Percentiles rank a stretch among this genome's conserved stretches.
Evolutionary conservation across 2,888 invertebrate genomes (phyloP).

Genomic region (Alviniconcha strummeri): DNA sequence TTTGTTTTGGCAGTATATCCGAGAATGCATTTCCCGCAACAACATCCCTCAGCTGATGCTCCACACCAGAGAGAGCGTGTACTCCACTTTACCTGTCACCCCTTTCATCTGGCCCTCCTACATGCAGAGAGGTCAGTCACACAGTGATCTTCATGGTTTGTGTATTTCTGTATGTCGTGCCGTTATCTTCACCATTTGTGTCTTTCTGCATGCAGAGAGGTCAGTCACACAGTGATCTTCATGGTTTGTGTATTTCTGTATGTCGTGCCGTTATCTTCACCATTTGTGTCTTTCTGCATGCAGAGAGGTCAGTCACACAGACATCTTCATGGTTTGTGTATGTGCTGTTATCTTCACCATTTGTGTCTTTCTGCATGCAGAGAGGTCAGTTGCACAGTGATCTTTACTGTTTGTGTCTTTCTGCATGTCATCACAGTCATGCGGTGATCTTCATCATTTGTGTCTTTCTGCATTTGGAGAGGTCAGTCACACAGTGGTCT

Average conservation of each 20-base stretch:
- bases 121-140: constrained; percentile 62
- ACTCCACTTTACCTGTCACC: constrained; percentile 71
- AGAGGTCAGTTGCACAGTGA: neutral
- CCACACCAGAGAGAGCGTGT: constrained; percentile 73
- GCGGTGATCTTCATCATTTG: neutral
- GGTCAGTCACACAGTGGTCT: constrained; percentile 50
- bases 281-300: constrained; percentile 69
- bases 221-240: neutral
- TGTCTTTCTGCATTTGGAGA: constrained; percentile 71
- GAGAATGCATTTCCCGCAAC: constrained; percentile 73
- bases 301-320: constrained; percentile 59
- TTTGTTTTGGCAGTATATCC: constrained; percentile 72
- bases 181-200: neutral
- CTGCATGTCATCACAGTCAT: neutral
- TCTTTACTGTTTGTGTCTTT: neutral
- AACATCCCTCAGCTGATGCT: constrained; percentile 75
- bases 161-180: neutral
- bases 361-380: neutral
- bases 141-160: neutral
- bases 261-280: neutral
- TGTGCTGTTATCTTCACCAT: neutral
- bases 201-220: neutral
- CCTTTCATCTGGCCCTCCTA: constrained; percentile 74
- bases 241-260: neutral
- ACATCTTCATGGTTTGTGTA: neutral